Percentiles rank a stretch among this genome's conserved stretches.
Evolutionary conservation across 2,797 vertebrate genomes (phyloP).

Genomic region (Sus cebifrons): DNA sequence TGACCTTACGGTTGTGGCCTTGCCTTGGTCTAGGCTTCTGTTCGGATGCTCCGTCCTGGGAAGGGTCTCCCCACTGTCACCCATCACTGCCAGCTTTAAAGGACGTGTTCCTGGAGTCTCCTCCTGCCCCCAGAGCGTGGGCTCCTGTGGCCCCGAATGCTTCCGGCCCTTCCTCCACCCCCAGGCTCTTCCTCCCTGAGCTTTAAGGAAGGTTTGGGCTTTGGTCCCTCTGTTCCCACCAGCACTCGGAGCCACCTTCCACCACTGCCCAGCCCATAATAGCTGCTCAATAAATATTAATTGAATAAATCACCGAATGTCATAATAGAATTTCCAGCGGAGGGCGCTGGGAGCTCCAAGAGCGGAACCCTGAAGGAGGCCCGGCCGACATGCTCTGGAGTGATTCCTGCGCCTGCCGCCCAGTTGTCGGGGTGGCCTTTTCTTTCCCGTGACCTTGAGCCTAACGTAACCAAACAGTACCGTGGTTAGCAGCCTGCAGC

Average conservation of each 20-base stretch:
- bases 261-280: rapidly evolving
- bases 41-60: background rate
- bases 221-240: background rate
- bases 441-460: background rate
- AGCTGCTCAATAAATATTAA: conserved; percentile 61
- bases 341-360: background rate
- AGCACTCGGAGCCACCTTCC: background rate
- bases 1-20: background rate
- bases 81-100: background rate
- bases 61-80: background rate
- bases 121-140: too few relatives aligned
- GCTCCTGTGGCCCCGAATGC: background rate
- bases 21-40: background rate
- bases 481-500: background rate
- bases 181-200: background rate
- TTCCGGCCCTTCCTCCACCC: background rate
- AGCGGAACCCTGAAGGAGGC: background rate
- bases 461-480: background rate
- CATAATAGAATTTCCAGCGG: background rate
- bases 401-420: background rate
- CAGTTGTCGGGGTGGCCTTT: background rate
- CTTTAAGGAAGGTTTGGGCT: background rate
- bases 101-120: rapidly evolving
- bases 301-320: background rate
- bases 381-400: background rate